Conservation (phyloP, 2,888 invertebrate genomes). For the Agonum fuliginosum region DNA sequence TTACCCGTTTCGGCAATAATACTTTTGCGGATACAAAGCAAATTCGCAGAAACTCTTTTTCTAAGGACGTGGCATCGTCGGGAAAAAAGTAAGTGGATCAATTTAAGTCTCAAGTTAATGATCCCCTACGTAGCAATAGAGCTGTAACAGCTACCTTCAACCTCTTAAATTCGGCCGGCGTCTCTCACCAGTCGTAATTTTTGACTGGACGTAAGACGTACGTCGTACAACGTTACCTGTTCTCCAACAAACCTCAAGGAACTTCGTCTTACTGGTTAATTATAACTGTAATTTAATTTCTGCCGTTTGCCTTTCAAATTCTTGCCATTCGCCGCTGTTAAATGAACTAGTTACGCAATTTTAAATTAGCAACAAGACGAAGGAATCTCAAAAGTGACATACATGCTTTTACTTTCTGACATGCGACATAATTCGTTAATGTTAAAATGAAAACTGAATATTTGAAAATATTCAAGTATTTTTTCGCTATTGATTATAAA, state of each 20-base stretch:
- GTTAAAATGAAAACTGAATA: constrained; percentile 2
- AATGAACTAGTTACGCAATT: background rate
- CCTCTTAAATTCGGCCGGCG: constrained; percentile 18
- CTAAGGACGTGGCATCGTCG: constrained; percentile 2
- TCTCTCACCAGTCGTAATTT: constrained; percentile 8
- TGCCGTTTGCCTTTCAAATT: constrained; percentile 32
- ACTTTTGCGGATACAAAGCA: constrained; percentile 17
- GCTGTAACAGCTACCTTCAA: constrained; percentile 11
- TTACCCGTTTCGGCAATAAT: background rate
- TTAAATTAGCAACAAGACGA: constrained; percentile 36
- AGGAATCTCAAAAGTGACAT: constrained; percentile 6
- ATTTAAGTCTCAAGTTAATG: constrained; percentile 35
- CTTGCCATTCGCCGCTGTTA: background rate
- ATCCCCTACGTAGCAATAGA: constrained; percentile 27
- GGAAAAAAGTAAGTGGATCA: constrained; percentile 26
- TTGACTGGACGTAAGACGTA: constrained; percentile 13
- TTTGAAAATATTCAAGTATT: background rate
- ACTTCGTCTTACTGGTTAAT: constrained; percentile 6
- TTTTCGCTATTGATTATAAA: constrained; percentile 19
- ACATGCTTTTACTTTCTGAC: background rate
- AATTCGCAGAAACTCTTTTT: constrained; percentile 3
- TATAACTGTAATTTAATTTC: constrained; percentile 32
- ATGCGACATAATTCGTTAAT: constrained; percentile 24
- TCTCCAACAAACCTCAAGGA: background rate
- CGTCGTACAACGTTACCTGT: too few species aligned